Percentiles rank a stretch among this genome's conserved stretches.
Conservation (phyloP, 2,888 invertebrate genomes). For the Gibbula magus region DNA sequence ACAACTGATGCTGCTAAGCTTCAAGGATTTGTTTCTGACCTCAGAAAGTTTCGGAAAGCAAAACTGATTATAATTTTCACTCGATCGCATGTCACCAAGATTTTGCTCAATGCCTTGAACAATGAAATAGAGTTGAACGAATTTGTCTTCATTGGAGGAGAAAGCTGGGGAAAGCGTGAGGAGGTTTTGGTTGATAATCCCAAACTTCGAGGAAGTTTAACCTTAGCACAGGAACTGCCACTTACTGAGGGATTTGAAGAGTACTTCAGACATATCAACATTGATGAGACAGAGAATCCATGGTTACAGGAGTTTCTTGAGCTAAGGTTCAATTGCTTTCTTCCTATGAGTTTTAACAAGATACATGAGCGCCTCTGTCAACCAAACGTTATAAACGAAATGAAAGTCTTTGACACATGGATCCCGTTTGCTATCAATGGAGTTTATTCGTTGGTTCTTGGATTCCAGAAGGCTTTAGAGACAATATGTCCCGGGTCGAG, state of each 20-base stretch:
- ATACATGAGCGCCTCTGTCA: not conserved
- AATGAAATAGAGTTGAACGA: not conserved
- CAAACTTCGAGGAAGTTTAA: not conserved
- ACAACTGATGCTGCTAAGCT: not conserved
- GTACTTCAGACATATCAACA: not conserved
- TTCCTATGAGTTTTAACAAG: constrained; percentile 16
- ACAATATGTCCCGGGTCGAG: not conserved
- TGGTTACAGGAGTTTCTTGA: constrained; percentile 3
- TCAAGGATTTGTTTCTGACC: not conserved
- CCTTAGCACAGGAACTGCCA: constrained; percentile 11
- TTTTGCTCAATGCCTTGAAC: not conserved
- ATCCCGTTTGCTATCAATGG: constrained; percentile 1
- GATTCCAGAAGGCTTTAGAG: not conserved
- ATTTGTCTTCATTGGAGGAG: constrained; percentile 9
- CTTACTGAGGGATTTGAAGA: not conserved
- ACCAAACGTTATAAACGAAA: not conserved
- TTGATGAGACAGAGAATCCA: not conserved
- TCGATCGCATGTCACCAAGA: not conserved
- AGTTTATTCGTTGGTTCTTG: constrained; percentile 2
- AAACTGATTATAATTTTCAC: constrained; percentile 7
- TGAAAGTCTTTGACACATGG: not conserved
- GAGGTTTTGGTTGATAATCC: not conserved
- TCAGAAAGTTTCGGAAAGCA: not conserved
- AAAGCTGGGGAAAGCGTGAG: constrained; percentile 2
- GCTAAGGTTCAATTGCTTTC: not conserved